Base-by-base conservation (phyloP, 2,797 vertebrate species). In the Brachyalestes nurse region DNA sequence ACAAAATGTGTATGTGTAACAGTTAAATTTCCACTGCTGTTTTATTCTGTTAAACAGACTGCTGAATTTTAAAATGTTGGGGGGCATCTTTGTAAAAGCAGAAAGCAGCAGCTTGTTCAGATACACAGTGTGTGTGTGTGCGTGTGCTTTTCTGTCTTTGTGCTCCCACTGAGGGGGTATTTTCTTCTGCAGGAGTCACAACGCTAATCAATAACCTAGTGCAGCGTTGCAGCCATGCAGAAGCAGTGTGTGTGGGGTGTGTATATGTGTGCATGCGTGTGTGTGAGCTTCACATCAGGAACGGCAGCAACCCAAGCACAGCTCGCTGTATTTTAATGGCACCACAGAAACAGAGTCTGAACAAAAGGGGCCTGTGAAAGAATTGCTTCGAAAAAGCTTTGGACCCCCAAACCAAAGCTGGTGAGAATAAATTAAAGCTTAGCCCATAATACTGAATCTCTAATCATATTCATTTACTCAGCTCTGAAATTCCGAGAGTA, bases 121-220 rank as follows among this genome's bases (percentile, higher is more conserved):
- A 67, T 23, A 45, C 70, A 64, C 51, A 57, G 57, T 57, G n/a
- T 58, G 23, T 70, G 49, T 80, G 81, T 42, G 34, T 34, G n/a
- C n/a, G 34, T 47, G 38, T 19, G 77, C 73, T 82, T 82, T 75
- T 85, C 85, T 84, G 86, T 84, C 85, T 84, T 87, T 88, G 86
- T 89, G 87, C 84, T 83, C 80, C 83, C 76, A 86, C 88, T 84
- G 84, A 88, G 75, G 81, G 84, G 87, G 83, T 83, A 86, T 89
- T 83, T 88, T 86, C 85, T 85, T 87, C 88, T 84, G 84, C 83
- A 88, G 87, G 85, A 88, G 90, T 87, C 87, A 87, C 84, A 84
- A 86, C 88, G 82, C 86, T 89, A 85, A 90, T 92, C 91, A 90
- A 92, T 91, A 90, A 85, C 78, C 84, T 85, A 87, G 83, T 82